Base-by-base conservation (phyloP, 2,113 vertebrate genomes). In the Lophius piscatorius region DNA sequence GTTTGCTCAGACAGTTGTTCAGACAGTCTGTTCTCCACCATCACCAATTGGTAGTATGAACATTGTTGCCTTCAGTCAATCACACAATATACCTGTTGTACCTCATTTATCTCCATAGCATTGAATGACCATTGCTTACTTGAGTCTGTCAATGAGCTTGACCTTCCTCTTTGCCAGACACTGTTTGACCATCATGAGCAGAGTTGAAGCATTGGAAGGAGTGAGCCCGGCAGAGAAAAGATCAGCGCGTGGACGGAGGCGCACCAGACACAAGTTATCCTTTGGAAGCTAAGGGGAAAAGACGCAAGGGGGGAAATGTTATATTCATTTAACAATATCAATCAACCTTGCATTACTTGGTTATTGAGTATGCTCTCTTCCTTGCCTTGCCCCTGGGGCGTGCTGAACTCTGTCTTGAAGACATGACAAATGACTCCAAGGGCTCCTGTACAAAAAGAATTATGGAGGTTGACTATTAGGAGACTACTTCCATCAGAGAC, bases 161-260 rank as follows among this genome's bases (percentile, higher is more conserved):
- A 72, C 73, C 23, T 16, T 93, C n/a, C 92, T 92, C 76, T 90
- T 97, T 66, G 81, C 88, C 81, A 99, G 79, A 83, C 92, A 98
- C 54, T 98, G 97, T 82, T 95, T 96, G 68, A 98, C 59, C 94
- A 98, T 91, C 74, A 92, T 76, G 66, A 98, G 41, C 83, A 98
- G 92, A 10, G 88, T 83, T 35, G 83, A 26, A 38, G 91, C 90
- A 60, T 94, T 97, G 39, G 84, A 41, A 11, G 93, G 82, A 24
- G 87, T 92, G 78, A 99, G 83, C 54, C 76, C 64, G 11, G 79
- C 69, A 22, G 91, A 90, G 85, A 98, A 99, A 4, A 99, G 91
- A 71, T 92, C 77, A 41, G 44, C 80, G 17, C 81, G 90, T 52
- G 97, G 97, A 58, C 91, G 95, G 67, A 98, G 64, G 23, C 85